Conservation (phyloP, 2,888 invertebrate genomes). For the Scaptomyza reducta region DNA sequence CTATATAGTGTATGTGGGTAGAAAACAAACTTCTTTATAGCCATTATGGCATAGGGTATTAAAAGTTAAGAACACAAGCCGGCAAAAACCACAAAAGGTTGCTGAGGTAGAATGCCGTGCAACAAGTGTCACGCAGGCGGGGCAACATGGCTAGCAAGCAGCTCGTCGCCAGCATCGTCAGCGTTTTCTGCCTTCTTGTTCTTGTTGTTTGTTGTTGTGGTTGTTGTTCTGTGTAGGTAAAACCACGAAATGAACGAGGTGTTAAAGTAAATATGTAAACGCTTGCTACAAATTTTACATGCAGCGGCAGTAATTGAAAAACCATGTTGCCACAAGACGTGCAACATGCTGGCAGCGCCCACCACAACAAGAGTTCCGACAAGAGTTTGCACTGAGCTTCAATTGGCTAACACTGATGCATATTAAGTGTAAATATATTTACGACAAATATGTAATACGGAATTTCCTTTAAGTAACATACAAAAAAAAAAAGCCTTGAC, state of each 20-base stretch:
- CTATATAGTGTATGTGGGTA: neutral
- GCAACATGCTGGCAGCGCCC: slow-evolving; percentile 48
- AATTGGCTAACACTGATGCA: slow-evolving; percentile 15
- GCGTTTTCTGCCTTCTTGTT: slow-evolving; percentile 29
- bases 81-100: slow-evolving; percentile 56
- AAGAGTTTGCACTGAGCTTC: slow-evolving; percentile 61
- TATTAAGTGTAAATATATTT: slow-evolving; percentile 15
- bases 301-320: slow-evolving; percentile 66
- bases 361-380: slow-evolving; percentile 29
- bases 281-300: slow-evolving; percentile 68
- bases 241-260: slow-evolving; percentile 54
- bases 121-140: slow-evolving; percentile 61
- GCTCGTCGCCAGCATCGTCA: slow-evolving; percentile 50
- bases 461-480: neutral
- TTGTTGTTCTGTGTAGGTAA: slow-evolving; percentile 44
- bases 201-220: slow-evolving; percentile 29
- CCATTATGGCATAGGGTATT: neutral
- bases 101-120: slow-evolving; percentile 62
- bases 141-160: slow-evolving; percentile 65
- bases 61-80: neutral
- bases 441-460: slow-evolving; percentile 3
- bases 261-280: slow-evolving; percentile 69
- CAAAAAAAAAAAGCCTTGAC: neutral
- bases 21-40: neutral
- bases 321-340: slow-evolving; percentile 65